phyloP scores from a whole-genome alignment of 2,888 invertebrate genomes.

The Drosophila falleni region DNA sequence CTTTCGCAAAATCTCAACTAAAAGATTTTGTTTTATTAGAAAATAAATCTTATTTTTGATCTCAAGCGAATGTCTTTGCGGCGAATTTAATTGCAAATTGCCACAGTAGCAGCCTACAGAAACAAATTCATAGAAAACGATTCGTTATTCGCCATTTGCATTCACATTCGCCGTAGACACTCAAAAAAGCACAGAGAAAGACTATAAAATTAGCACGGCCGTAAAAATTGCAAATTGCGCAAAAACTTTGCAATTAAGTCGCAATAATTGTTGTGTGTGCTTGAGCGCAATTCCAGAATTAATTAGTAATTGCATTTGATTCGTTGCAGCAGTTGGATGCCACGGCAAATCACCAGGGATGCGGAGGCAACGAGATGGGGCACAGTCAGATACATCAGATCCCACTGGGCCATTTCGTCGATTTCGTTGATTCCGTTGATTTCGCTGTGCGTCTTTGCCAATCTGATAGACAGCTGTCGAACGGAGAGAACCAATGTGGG shows the following conservation, averaged over 20 bases:
- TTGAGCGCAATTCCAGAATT: conserved; percentile 9
- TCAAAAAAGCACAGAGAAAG: conserved; percentile 21
- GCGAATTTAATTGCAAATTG: conserved; percentile 9
- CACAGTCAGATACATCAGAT: neutral
- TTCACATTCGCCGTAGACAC: conserved; percentile 27
- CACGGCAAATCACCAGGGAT: neutral
- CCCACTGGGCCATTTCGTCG: conserved; percentile 28
- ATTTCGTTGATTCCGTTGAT: conserved; percentile 36
- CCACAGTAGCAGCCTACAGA: neutral
- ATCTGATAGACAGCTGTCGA: conserved; percentile 31
- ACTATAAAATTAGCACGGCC: conserved; percentile 43
- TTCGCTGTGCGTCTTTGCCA: conserved; percentile 32
- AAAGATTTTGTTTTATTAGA: neutral
- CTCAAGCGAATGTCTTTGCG: conserved; percentile 3
- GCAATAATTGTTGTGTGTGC: conserved; percentile 37
- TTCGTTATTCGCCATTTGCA: conserved; percentile 4
- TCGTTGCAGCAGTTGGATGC: conserved; percentile 22
- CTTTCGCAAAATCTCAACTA: neutral
- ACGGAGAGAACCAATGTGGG: conserved; percentile 72
- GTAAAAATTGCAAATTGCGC: conserved; percentile 26
- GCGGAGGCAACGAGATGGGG: neutral
- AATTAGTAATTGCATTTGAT: conserved; percentile 38
- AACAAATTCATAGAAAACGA: neutral
- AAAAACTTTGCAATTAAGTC: conserved; percentile 32
- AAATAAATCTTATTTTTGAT: neutral